Base-by-base conservation (phyloP, 2,113 vertebrate species). In the Syrrhaptes paradoxus region DNA sequence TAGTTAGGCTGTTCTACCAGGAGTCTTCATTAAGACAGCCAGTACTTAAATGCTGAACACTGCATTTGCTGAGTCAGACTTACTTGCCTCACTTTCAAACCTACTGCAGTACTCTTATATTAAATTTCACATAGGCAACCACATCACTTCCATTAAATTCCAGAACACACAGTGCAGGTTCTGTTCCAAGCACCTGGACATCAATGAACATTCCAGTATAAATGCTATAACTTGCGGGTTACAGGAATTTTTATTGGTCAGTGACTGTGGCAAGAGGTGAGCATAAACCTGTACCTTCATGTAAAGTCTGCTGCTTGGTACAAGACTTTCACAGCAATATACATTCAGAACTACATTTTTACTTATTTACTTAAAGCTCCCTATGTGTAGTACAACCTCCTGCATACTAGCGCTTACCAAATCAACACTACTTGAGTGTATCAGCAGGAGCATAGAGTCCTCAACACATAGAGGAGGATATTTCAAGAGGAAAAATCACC, bases 121-220 rank as follows among this genome's bases (percentile, higher is more conserved):
- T 91, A 75, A 29, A 54, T 90, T 72, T 86, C 80, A 81, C 73
- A 89, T 61, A 65, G 66, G 85, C 45, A 86, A 91, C 85, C 65
- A 91, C 87, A 94, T 92, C 74, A 95, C 88, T 94, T 87, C 59
- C 90, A 96, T 63, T 89, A 72, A 87, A 95, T 92, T 91, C 88
- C 92, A 94, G 43, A 87, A 77, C 63, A 63, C 70, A 96, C 67
- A 96, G 94, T 68, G 83, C 25, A 87, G 17, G 45, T 77, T 89
- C 84, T 97, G 88, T 96, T 93, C 83, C 43, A 79, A 75, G 55
- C 38, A 87, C 86, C 74, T 75, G 84, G 74, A 68, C 70, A 65
- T 52, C 1, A 1, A 84, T 41, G 71, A 95, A 91, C 72, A 87
- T 66, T 87, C 87, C 38, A 31, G 62, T 32, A 45, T 49, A 93